A percentile compares a stretch with the other conserved stretches of the same genome.
Conservation (phyloP, 2,797 vertebrate genomes). For the Loriculus beryllinus region DNA sequence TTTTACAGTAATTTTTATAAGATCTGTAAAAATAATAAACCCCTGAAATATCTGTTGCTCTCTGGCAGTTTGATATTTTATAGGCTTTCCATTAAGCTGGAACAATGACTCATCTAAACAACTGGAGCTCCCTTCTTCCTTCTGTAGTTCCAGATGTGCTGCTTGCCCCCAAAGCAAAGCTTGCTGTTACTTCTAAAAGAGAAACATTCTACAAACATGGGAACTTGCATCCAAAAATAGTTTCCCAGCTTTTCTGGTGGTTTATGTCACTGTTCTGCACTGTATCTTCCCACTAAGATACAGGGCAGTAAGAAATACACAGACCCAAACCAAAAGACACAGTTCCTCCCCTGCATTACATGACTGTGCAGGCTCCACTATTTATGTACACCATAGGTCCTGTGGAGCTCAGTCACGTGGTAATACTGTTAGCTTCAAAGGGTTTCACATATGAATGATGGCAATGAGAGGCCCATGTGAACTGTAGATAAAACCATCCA, state of each 20-base stretch:
- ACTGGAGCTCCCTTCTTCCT: background rate
- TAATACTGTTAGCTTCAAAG: background rate
- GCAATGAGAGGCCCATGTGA: background rate
- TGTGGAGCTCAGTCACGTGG: background rate
- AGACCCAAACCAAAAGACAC: background rate
- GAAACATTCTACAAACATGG: background rate
- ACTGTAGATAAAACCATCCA: background rate
- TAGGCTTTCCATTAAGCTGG: conserved; percentile 30
- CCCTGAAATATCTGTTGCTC: background rate
- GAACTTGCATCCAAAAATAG: background rate
- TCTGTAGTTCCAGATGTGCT: background rate
- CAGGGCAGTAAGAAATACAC: background rate
- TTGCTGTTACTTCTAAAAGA: background rate
- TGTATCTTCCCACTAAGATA: background rate
- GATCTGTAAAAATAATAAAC: conserved; percentile 30
- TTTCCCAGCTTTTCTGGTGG: background rate
- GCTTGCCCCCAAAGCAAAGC: background rate
- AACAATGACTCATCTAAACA: conserved; percentile 12
- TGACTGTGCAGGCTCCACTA: background rate
- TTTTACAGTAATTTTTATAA: conserved; percentile 50
- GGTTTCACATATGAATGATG: background rate
- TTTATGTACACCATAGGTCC: background rate
- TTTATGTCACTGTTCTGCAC: accelerated
- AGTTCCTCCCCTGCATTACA: background rate
- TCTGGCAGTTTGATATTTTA: conserved; percentile 31